Conservation (phyloP, 2,113 vertebrate genomes). For the Pagrus major region DNA sequence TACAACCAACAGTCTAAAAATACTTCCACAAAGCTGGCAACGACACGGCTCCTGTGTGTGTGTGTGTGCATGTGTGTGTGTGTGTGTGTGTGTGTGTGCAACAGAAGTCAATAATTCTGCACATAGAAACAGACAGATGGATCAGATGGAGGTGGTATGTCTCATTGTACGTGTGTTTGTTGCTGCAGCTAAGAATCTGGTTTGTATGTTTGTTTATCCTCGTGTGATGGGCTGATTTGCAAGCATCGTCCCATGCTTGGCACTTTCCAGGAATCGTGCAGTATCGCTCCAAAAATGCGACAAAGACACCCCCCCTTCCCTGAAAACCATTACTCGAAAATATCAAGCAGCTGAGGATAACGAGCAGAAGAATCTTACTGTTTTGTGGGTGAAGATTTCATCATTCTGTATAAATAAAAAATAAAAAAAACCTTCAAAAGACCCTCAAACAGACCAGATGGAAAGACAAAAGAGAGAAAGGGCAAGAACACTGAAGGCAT, state of each 20-base stretch:
- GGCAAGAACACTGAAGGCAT: not conserved
- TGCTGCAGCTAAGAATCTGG: not conserved
- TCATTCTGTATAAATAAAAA: not conserved
- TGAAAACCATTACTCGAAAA: slow-evolving; percentile 21
- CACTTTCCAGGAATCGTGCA: slow-evolving; percentile 26
- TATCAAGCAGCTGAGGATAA: slow-evolving; percentile 12
- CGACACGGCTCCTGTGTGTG: slow-evolving; percentile 9
- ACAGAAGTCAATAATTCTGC: slow-evolving; percentile 12
- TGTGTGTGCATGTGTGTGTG: slow-evolving; percentile 13
- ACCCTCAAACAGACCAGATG: slow-evolving; percentile 19
- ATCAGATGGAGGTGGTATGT: slow-evolving; percentile 7
- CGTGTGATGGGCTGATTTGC: slow-evolving; percentile 13
- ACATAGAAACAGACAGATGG: slow-evolving; percentile 24
- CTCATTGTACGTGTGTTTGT: slow-evolving; percentile 6
- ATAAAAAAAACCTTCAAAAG: not conserved
- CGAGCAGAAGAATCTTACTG: slow-evolving; percentile 1
- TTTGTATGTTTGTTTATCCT: slow-evolving; percentile 17
- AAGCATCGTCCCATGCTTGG: not conserved
- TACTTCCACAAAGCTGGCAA: slow-evolving; percentile 50
- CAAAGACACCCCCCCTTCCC: slow-evolving; percentile 16
- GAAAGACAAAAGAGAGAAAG: not conserved
- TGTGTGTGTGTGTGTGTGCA: slow-evolving; percentile 15
- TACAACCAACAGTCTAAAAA: slow-evolving; percentile 64
- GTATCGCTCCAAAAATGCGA: not conserved
- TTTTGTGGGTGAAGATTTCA: slow-evolving; percentile 17